Conservation (phyloP, 2,797 vertebrate species). For the Brotula barbata region DNA sequence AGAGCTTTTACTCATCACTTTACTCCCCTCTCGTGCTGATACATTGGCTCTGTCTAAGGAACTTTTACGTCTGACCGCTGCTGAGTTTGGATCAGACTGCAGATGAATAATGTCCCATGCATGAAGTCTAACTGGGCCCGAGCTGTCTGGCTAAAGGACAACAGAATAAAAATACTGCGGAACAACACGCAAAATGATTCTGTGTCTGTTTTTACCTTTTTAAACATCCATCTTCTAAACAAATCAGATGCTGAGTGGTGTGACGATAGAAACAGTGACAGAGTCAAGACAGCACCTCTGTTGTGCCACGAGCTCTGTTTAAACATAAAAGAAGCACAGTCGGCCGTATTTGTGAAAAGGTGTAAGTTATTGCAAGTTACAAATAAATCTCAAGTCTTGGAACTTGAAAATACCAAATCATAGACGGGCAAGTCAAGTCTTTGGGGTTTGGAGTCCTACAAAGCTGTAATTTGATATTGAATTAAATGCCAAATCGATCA, state of each 20-base stretch:
- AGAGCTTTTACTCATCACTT: constrained; percentile 51
- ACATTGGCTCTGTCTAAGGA: constrained; percentile 38
- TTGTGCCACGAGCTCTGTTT: not conserved
- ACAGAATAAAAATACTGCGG: constrained; percentile 37
- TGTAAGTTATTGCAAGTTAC: too few relatives aligned
- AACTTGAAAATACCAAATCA: too few relatives aligned
- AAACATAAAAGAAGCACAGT: not conserved
- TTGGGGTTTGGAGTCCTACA: too few relatives aligned
- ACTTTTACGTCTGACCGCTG: constrained; percentile 39
- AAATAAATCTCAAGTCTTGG: too few relatives aligned
- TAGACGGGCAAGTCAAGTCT: too few relatives aligned
- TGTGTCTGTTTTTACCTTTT: constrained; percentile 21
- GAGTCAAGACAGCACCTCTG: not conserved
- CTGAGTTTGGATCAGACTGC: constrained; percentile 58
- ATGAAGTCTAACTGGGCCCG: constrained; percentile 29
- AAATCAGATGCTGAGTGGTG: too few relatives aligned
- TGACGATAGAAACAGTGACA: not conserved
- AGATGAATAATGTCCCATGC: constrained; percentile 58
- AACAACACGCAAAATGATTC: constrained; percentile 38
- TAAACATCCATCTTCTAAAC: too few relatives aligned
- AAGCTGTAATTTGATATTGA: too few relatives aligned
- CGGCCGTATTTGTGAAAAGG: too few relatives aligned
- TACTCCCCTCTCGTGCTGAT: constrained; percentile 50
- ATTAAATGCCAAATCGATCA: too few relatives aligned
- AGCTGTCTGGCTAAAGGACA: constrained; percentile 43